phyloP scores from a whole-genome alignment of 2,797 vertebrate species.

The Clarias fuscus region DNA sequence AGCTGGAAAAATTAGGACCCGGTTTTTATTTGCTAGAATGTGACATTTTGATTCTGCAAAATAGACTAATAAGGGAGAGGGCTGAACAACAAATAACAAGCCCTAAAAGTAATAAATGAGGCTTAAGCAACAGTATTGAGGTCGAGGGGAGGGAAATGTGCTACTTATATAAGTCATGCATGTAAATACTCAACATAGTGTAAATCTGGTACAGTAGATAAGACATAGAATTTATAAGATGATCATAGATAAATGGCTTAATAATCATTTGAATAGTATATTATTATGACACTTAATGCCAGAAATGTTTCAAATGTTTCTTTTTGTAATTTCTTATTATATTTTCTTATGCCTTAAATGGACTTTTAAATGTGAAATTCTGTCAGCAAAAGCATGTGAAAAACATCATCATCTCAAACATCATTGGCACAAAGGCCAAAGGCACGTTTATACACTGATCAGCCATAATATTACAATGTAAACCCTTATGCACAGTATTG shows the following conservation, averaged over 20 bases:
- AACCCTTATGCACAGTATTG: too few relatives aligned
- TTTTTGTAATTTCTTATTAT: background rate
- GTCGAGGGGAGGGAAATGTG: background rate
- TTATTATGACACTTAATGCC: background rate
- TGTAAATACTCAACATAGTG: background rate
- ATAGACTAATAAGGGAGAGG: constrained; percentile 56
- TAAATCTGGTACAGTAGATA: background rate
- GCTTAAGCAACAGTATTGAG: constrained; percentile 28
- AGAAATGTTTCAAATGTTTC: background rate
- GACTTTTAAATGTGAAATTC: background rate
- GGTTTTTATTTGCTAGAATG: constrained; percentile 49
- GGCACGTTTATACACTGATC: too few relatives aligned
- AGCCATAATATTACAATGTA: too few relatives aligned
- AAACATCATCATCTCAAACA: background rate
- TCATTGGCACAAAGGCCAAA: background rate
- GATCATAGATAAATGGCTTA: background rate
- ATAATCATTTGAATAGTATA: background rate
- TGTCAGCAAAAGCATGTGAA: background rate
- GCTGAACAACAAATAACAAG: constrained; percentile 50
- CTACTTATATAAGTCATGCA: background rate
- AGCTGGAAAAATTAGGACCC: constrained; percentile 44
- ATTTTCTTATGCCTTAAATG: background rate
- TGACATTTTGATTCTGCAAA: constrained; percentile 57
- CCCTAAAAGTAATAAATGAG: constrained; percentile 47
- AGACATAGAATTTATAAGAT: background rate